Percentiles rank a stretch among this genome's conserved stretches.
Conservation (phyloP, 2,797 vertebrate genomes). For the Huso huso region DNA sequence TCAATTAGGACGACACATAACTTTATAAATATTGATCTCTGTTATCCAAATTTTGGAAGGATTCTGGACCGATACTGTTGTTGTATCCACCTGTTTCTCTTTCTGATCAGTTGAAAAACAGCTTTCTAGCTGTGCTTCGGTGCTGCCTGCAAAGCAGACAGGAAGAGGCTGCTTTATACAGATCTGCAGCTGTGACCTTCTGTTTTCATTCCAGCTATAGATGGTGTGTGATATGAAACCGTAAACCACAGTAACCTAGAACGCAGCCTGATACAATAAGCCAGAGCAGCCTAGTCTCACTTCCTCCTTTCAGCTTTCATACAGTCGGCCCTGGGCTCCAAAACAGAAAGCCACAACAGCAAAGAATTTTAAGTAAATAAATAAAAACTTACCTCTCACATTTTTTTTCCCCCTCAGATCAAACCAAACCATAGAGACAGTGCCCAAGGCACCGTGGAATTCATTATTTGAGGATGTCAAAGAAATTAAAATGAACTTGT, state of each 20-base stretch:
- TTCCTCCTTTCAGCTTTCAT: constrained; percentile 11
- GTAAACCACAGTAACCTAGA: not conserved
- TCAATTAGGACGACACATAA: not conserved
- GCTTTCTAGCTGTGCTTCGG: constrained; percentile 14
- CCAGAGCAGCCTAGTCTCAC: constrained; percentile 7
- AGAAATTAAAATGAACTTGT: constrained; percentile 22
- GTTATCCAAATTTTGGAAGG: not conserved
- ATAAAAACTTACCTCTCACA: constrained; percentile 58
- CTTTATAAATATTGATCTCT: not conserved
- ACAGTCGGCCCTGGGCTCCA: constrained; percentile 3
- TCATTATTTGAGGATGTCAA: constrained; percentile 33
- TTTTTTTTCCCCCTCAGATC: constrained; percentile 45
- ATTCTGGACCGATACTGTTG: constrained; percentile 4
- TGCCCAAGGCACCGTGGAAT: constrained; percentile 48
- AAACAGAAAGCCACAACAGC: not conserved
- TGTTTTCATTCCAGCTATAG: constrained; percentile 11
- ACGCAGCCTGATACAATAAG: not conserved
- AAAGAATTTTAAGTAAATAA: constrained; percentile 1
- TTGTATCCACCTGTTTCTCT: not conserved
- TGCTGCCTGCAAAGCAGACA: constrained; percentile 23
- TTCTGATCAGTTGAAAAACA: constrained; percentile 15
- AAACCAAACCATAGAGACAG: constrained; percentile 41
- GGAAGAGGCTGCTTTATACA: constrained; percentile 12
- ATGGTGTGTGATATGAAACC: constrained; percentile 12
- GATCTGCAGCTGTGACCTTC: constrained; percentile 30